phyloP scores from a whole-genome alignment of 30 jellyfish, hydroid and myxozoan genomes.

The Pseudorhiza aurosa region DNA sequence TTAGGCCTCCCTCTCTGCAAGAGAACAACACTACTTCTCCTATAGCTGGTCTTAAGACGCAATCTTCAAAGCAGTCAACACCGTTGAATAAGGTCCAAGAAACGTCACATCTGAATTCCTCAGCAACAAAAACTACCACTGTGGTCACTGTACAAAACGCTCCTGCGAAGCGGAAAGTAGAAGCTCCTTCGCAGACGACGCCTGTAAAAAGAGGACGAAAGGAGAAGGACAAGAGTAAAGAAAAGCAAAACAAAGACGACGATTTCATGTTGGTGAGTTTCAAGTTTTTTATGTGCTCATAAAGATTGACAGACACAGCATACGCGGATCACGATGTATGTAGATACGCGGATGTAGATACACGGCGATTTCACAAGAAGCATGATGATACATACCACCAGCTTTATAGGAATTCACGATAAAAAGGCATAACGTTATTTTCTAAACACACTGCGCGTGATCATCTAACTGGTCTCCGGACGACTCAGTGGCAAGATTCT shows the following conservation, averaged over 20 bases:
- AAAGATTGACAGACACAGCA: no score
- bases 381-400: no score
- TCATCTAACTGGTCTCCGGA: no score
- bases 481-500: no score
- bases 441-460: no score
- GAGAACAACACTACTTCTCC: not conserved
- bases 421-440: no score
- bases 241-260: constrained; percentile 49
- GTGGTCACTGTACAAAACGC: constrained; percentile 5
- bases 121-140: constrained; percentile 36
- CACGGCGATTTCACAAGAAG: no score
- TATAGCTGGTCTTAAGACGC: not conserved
- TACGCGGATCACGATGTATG: no score
- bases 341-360: no score
- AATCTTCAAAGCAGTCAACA: not conserved
- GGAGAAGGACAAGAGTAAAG: constrained; percentile 69
- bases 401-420: no score
- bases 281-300: no score
- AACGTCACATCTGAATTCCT: not conserved
- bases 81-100: constrained; percentile 12
- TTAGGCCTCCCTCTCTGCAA: constrained; percentile 23
- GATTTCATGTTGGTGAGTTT: no score
- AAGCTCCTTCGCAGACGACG: constrained; percentile 27
- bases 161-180: constrained; percentile 63
- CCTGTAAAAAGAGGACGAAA: constrained; percentile 71